Percentiles rank a stretch among this genome's conserved stretches.
Evolutionary conservation across 2,797 vertebrate genomes (phyloP).

Genomic region (Tiaroga cobitis): DNA sequence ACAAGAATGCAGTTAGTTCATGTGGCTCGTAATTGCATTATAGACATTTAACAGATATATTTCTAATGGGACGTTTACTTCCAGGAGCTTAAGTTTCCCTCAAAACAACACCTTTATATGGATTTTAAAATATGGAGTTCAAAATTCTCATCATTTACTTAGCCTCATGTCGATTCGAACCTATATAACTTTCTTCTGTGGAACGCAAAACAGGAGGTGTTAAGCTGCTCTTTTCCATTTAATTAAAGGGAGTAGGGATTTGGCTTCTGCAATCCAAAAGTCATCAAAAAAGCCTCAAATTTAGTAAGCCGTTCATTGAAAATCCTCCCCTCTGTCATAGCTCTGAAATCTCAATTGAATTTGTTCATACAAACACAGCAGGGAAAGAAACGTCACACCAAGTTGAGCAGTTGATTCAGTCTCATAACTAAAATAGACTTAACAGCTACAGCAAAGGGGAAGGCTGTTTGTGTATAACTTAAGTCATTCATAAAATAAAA

Average conservation of each 20-base stretch:
- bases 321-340: background rate
- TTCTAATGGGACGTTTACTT: background rate
- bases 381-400: background rate
- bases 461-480: background rate
- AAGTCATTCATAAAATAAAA: background rate
- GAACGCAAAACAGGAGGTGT: background rate
- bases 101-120: background rate
- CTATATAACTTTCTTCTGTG: background rate
- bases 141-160: background rate
- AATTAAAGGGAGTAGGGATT: background rate
- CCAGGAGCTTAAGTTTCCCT: background rate
- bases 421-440: background rate
- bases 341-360: background rate
- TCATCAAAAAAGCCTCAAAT: background rate
- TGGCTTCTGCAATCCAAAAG: background rate
- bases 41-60: background rate
- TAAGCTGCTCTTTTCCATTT: too few relatives aligned
- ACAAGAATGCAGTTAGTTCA: slow-evolving; percentile 7
- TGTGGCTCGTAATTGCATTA: slow-evolving; percentile 23
- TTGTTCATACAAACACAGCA: background rate
- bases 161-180: background rate
- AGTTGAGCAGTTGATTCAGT: background rate
- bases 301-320: background rate
- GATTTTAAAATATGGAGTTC: background rate
- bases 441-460: background rate